These are phyloP conservation scores for Rhabdomys pumilio DNA, from an alignment of 2,797 vertebrate genomes.

Conservation along the genomic window DNA sequence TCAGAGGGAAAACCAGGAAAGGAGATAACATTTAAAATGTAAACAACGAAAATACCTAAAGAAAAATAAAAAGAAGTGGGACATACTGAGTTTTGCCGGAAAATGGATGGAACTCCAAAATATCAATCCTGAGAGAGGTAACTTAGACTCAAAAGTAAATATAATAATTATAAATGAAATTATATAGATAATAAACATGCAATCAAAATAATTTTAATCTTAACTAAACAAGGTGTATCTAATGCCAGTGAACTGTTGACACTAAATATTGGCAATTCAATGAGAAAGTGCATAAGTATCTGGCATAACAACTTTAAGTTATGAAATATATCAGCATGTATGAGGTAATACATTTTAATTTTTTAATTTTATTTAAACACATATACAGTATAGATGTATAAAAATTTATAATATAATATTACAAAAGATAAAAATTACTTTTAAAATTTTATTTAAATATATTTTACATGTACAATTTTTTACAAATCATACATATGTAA, in stretches of 20 bases:
- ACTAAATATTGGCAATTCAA: neutral
- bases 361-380: neutral
- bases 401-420: neutral
- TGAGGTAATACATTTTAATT: neutral
- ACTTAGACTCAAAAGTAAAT: neutral
- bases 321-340: neutral
- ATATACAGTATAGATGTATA: neutral
- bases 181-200: neutral
- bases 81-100: too few relatives aligned
- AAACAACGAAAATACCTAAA: too few relatives aligned
- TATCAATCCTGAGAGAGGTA: too few relatives aligned
- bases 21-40: too few relatives aligned
- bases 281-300: neutral
- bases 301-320: neutral
- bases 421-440: neutral
- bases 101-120: too few relatives aligned
- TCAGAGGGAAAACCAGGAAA: too few relatives aligned
- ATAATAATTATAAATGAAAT: neutral
- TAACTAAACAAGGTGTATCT: neutral
- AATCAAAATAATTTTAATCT: neutral
- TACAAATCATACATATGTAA: neutral
- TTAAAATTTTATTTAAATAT: neutral
- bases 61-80: too few relatives aligned
- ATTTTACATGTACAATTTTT: neutral
- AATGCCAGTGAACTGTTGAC: rapidly evolving